Evolutionary conservation across 2,113 vertebrate species (phyloP), one percentile per base, ranked within the genome.

Genomic region (Brachionichthys hirsutus): DNA sequence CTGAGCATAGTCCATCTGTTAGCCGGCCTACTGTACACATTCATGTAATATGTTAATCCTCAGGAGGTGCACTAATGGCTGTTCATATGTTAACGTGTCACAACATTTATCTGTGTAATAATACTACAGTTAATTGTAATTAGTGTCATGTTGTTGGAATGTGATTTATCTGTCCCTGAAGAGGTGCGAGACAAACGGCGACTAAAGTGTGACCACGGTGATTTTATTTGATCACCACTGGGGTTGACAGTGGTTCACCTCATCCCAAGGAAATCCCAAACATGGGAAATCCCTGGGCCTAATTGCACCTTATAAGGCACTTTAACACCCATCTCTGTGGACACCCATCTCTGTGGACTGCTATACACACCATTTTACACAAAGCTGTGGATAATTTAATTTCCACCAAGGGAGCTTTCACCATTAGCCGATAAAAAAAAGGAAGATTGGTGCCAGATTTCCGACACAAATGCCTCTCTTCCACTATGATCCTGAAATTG

Each of bases 331-430:
- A 52, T 78, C 89, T 88, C 87, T 9, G 51, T 85, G 81, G 87
- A 81, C 47, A 83, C 83, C 69, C 20, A 52, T 78, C 89, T 88
- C 87, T 9, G 51, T 85, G 81, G 87, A 81, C 47, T 62, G 57
- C 67, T 55, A 52, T 83, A 65, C 81, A 83, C 75, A 80, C 79
- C 50, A 73, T 82, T 87, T 88, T 85, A 88, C 66, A 83, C 80
- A 72, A 78, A 83, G 82, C 77, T 77, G 73, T 57, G 74, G 79
- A 82, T 89, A 80, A 89, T 90, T 89, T 82, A 81, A 89, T 89
- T 83, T 83, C 58, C 71, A 77, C 72, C 67, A 65, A 34, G 83
- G 72, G 87, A 88, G 78, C 54, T 53, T 17, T 78, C 56, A 73
- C 58, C 60, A 53, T 87, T 69, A 67, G 62, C n/a, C 57, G 73